Percentiles rank a stretch among this genome's conserved stretches.
phyloP scores from a whole-genome alignment of 2,888 invertebrate genomes.

The Marasmarcha lunaedactyla region DNA sequence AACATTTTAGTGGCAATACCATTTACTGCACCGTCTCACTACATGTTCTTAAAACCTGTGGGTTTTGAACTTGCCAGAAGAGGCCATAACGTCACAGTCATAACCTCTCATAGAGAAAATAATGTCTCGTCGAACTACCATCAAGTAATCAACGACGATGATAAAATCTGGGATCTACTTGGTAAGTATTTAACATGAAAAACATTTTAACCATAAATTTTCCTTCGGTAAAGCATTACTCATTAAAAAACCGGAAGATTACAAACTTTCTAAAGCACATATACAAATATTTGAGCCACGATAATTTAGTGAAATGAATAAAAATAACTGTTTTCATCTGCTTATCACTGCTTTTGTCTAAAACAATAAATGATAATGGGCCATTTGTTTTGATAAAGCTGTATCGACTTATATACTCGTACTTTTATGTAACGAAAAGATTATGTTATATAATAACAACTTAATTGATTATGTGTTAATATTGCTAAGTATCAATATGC shows the following conservation, averaged over 20 bases:
- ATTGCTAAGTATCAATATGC: too few relatives aligned
- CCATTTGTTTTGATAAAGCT: too few relatives aligned
- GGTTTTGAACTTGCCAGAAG: slow-evolving; percentile 56
- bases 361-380: too few relatives aligned
- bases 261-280: neutral
- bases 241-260: neutral
- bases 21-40: slow-evolving; percentile 59
- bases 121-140: slow-evolving; percentile 43
- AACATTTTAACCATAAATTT: neutral
- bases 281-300: too few relatives aligned
- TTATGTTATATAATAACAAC: too few relatives aligned
- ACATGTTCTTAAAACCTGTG: slow-evolving; percentile 49
- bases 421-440: too few relatives aligned
- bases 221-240: neutral
- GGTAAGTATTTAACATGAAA: slow-evolving; percentile 36
- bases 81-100: slow-evolving; percentile 65
- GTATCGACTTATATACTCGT: too few relatives aligned
- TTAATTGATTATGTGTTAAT: too few relatives aligned
- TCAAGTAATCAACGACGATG: slow-evolving; percentile 39
- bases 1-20: slow-evolving; percentile 58
- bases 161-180: slow-evolving; percentile 46
- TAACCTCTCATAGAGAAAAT: slow-evolving; percentile 40
- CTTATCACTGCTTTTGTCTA: too few relatives aligned
- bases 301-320: too few relatives aligned
- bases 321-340: too few relatives aligned